Base-by-base conservation (phyloP, 2,113 vertebrate species). In the Lepisosteus oculatus region DNA sequence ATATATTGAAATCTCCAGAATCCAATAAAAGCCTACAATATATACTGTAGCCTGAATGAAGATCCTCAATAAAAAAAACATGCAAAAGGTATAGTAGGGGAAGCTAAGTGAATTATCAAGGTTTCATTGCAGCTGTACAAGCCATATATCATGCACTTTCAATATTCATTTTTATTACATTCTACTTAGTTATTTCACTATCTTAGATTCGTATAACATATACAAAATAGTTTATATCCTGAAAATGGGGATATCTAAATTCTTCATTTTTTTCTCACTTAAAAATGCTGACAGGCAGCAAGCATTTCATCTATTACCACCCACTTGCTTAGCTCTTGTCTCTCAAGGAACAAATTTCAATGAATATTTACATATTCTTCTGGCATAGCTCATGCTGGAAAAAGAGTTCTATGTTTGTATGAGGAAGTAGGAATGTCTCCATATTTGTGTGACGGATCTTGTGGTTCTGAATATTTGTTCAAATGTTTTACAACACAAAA, bases 331-430 rank as follows among this genome's bases (percentile, higher is more conserved):
- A 71, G 72, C 51, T 73, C 55, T 44, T 15, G 7, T 61, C 71
- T 75, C 66, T 63, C 55, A 42, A 67, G 71, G 59, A 76, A 71
- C 72, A 67, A 71, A 47, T 8, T 17, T 29, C 43, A 17, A 44
- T 82, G 70, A 14, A 75, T 75, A 77, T 75, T 71, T 77, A 84
- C 51, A 81, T 79, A 81, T 77, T 76, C n/a, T 72, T 79, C 74
- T 55, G 63, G 76, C 79, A 81, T 77, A 65, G 70, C 64, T 54
- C 56, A 43, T 71, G 59, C 56, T 12, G 69, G 72, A 69, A 71
- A 74, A 68, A 14, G 56, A 12, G 61, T 61, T 41, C 65, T 67
- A 42, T 51, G 12, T 42, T 61, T 72, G 12, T 43, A 67, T 15
- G 29, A 43, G n/a, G 56, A 11, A 29, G 72, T 61, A 61, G 29